phyloP scores from a whole-genome alignment of 2,888 invertebrate genomes.

The Megaustenia siamemsis region DNA sequence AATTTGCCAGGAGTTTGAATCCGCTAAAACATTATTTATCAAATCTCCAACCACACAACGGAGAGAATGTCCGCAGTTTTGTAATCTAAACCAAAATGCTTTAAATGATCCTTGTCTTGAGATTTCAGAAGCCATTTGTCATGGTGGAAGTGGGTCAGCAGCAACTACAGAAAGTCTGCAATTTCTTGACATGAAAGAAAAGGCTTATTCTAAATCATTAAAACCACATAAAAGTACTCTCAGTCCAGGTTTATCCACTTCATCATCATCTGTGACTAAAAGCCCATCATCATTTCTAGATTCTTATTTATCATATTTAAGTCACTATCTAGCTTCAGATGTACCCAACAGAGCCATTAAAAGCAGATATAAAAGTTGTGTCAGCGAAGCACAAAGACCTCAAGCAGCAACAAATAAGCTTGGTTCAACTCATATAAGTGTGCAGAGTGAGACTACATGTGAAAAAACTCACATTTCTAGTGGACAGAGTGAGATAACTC shows the following conservation, averaged over 20 bases:
- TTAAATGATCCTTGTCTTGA: neutral
- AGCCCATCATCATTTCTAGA: neutral
- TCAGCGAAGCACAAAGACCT: neutral
- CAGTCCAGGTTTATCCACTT: neutral
- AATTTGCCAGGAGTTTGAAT: neutral
- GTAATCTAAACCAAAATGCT: conserved; percentile 10
- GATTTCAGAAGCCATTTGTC: neutral
- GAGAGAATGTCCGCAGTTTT: neutral
- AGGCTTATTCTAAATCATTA: neutral
- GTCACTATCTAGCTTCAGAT: neutral
- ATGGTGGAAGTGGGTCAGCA: neutral
- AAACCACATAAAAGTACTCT: neutral
- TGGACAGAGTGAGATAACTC: too few relatives aligned
- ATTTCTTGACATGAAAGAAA: neutral
- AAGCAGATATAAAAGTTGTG: neutral
- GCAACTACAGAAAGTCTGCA: neutral
- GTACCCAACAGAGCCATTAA: neutral
- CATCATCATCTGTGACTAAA: neutral
- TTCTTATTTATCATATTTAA: neutral
- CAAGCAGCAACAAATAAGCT: neutral
- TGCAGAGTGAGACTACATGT: too few relatives aligned
- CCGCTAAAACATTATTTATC: neutral
- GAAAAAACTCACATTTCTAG: too few relatives aligned
- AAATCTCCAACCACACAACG: conserved; percentile 18
- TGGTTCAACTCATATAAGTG: neutral